Percentiles rank a stretch among this genome's conserved stretches.
Conservation (phyloP, 2,113 vertebrate species). For the Hucho hucho region DNA sequence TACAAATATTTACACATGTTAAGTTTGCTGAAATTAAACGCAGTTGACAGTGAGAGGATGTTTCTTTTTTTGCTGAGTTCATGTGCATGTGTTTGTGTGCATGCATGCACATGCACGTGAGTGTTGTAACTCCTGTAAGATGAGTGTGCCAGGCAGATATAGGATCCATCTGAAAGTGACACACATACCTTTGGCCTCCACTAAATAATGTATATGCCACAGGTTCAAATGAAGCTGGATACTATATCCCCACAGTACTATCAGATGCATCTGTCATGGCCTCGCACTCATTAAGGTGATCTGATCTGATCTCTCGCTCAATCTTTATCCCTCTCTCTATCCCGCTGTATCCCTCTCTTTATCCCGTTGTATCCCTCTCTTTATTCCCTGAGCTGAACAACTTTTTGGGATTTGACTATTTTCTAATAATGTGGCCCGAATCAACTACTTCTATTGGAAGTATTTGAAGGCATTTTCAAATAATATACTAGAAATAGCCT, state of each 20-base stretch:
- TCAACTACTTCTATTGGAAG: too few relatives aligned
- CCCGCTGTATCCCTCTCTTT: slow-evolving; percentile 13
- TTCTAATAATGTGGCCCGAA: too few relatives aligned
- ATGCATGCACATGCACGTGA: not conserved
- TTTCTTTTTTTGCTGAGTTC: too few relatives aligned
- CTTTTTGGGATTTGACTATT: not conserved
- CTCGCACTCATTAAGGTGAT: slow-evolving; percentile 68
- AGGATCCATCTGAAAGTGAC: slow-evolving; percentile 63
- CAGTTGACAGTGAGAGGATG: too few relatives aligned
- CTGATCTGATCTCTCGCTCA: slow-evolving; percentile 38
- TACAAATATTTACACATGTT: too few relatives aligned
- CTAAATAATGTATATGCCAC: slow-evolving; percentile 87
- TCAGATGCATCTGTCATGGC: slow-evolving; percentile 77
- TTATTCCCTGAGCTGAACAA: not conserved
- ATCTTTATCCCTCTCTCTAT: slow-evolving; percentile 9
- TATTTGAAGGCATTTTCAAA: too few relatives aligned
- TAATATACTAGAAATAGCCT: too few relatives aligned
- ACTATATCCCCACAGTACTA: slow-evolving; percentile 78
- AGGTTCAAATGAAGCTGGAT: slow-evolving; percentile 73
- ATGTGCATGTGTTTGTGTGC: not conserved
- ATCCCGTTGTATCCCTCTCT: slow-evolving; percentile 8
- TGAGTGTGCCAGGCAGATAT: slow-evolving; percentile 38
- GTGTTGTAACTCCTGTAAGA: slow-evolving; percentile 40
- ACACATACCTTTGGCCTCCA: slow-evolving; percentile 62
- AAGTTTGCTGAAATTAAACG: too few relatives aligned